Percentiles rank a stretch among this genome's conserved stretches.
Conservation (phyloP, 1,140 invertebrate genomes). For the Arctopsyche grandis region DNA sequence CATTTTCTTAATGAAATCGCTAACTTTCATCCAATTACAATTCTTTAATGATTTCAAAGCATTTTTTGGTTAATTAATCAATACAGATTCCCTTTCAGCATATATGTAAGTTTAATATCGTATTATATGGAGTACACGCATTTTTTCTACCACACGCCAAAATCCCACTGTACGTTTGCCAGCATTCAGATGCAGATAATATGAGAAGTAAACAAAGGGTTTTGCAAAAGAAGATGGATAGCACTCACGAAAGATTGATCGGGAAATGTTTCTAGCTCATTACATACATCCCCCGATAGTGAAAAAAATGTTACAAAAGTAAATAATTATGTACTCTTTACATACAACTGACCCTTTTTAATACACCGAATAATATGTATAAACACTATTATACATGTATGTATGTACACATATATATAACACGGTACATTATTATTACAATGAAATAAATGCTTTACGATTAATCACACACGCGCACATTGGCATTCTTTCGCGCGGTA, state of each 20-base stretch:
- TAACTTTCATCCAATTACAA: too few species aligned
- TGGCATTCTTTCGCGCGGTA: constrained; percentile 2
- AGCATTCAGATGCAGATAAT: constrained; percentile 32
- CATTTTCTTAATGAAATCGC: too few species aligned
- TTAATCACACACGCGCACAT: constrained; percentile 16
- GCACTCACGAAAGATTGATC: constrained; percentile 39
- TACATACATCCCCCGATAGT: neutral
- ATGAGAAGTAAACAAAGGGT: constrained; percentile 38
- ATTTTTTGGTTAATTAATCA: too few species aligned
- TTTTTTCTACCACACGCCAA: too few species aligned
- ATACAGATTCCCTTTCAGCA: too few species aligned
- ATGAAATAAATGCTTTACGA: constrained; percentile 6
- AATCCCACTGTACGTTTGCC: neutral
- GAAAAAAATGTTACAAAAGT: constrained; percentile 14
- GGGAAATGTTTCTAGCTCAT: constrained; percentile 29
- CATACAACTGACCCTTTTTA: neutral
- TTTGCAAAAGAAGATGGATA: constrained; percentile 39
- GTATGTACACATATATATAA: neutral
- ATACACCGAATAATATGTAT: neutral
- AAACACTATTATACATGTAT: neutral
- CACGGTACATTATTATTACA: neutral
- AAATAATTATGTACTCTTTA: constrained; percentile 26
- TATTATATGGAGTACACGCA: too few species aligned
- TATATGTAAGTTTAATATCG: too few species aligned
- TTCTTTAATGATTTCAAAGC: too few species aligned